Conservation (phyloP, 1,140 invertebrate genomes). For the Drosophila rhopaloa region DNA sequence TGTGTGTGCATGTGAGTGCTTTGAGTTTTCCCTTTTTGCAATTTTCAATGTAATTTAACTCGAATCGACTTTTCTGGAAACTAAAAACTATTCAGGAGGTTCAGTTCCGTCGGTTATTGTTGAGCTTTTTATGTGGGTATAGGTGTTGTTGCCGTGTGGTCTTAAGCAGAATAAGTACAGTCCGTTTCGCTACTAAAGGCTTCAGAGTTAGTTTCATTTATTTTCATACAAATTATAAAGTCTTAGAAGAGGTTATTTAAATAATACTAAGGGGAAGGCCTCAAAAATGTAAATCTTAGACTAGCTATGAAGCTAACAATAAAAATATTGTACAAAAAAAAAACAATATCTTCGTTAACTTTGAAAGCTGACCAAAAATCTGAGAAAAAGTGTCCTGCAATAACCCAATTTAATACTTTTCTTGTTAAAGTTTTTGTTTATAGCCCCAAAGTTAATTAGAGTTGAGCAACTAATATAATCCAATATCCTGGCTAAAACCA, state of each 20-base stretch:
- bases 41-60: slow-evolving; percentile 82
- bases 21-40: slow-evolving; percentile 46
- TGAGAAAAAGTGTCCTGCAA: not conserved
- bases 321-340: too few species aligned
- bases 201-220: not conserved
- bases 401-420: not conserved
- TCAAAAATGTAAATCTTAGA: too few species aligned
- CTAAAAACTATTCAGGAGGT: slow-evolving; percentile 52
- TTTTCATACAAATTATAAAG: too few species aligned
- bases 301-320: too few species aligned
- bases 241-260: too few species aligned
- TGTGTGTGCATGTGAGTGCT: slow-evolving; percentile 30
- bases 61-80: slow-evolving; percentile 58
- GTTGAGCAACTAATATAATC: slow-evolving; percentile 26
- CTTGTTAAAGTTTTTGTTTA: not conserved
- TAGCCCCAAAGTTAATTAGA: slow-evolving; percentile 16
- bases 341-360: too few species aligned
- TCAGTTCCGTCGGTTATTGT: slow-evolving; percentile 23
- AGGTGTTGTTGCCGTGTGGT: slow-evolving; percentile 19
- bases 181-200: slow-evolving; percentile 16
- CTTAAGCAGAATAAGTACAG: slow-evolving; percentile 28
- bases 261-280: too few species aligned
- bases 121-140: slow-evolving; percentile 25
- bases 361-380: too few species aligned
- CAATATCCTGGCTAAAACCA: slow-evolving; percentile 8